A percentile compares a stretch with the other conserved stretches of the same genome.
Evolutionary conservation across 2,113 vertebrate genomes (phyloP).

Genomic region (Argyrosomus japonicus): DNA sequence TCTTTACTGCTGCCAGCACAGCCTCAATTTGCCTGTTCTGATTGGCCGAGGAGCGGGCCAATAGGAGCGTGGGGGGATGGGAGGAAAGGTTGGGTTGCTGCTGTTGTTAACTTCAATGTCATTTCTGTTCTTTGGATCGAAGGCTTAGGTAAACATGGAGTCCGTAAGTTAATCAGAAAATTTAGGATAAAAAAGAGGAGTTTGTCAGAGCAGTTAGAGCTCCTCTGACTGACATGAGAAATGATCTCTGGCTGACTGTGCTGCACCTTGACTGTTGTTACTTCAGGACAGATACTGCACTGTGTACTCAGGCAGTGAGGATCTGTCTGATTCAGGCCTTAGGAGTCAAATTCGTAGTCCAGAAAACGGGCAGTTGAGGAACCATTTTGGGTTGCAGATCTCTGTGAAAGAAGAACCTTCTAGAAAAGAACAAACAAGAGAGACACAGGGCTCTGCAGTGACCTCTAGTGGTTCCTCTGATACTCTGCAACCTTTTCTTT

Average conservation of each 20-base stretch:
- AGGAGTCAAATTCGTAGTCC: slow-evolving; percentile 14
- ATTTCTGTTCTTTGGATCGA: slow-evolving; percentile 55
- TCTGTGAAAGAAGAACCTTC: slow-evolving; percentile 70
- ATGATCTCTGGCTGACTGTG: slow-evolving; percentile 33
- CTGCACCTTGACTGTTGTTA: slow-evolving; percentile 24
- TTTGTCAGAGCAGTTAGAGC: slow-evolving; percentile 27
- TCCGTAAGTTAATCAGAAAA: slow-evolving; percentile 26
- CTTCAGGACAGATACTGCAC: slow-evolving; percentile 13
- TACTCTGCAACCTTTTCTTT: slow-evolving; percentile 50
- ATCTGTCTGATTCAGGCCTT: slow-evolving; percentile 25
- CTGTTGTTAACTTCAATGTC: slow-evolving; percentile 55
- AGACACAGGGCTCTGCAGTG: slow-evolving; percentile 69
- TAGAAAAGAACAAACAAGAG: slow-evolving; percentile 68
- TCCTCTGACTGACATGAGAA: slow-evolving; percentile 31
- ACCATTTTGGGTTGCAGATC: slow-evolving; percentile 33
- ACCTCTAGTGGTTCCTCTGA: slow-evolving; percentile 80
- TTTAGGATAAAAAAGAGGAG: not conserved
- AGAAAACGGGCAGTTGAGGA: not conserved
- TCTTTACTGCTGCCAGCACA: slow-evolving; percentile 76
- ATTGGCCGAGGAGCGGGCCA: slow-evolving; percentile 80
- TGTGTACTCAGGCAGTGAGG: slow-evolving; percentile 15
- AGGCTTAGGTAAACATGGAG: slow-evolving; percentile 52
- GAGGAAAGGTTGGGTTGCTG: slow-evolving; percentile 66
- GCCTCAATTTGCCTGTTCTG: slow-evolving; percentile 58
- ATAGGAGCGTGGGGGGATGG: slow-evolving; percentile 77